A percentile compares a stretch with the other conserved stretches of the same genome.
These are phyloP conservation scores for Crioceris asparagi DNA, from an alignment of 2,888 invertebrate species.

Conservation along the genomic window DNA sequence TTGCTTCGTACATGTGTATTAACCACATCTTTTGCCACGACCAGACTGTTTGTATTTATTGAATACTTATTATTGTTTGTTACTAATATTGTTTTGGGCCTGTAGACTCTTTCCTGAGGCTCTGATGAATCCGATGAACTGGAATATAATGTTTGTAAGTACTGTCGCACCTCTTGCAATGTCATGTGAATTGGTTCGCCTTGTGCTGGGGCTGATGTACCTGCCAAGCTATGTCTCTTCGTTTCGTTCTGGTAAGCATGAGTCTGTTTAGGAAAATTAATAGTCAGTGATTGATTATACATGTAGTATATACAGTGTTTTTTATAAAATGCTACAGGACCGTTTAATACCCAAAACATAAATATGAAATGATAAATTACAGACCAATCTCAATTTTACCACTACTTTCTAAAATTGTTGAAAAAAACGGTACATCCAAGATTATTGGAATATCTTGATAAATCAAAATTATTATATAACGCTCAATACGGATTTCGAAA, in stretches of 20 bases:
- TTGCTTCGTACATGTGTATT: conserved; percentile 27
- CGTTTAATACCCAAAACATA: too few relatives aligned
- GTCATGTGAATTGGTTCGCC: conserved; percentile 77
- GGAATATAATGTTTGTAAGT: conserved; percentile 71
- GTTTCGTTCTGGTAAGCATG: conserved; percentile 28
- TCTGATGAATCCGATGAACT: conserved; percentile 60
- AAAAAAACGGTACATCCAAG: too few relatives aligned
- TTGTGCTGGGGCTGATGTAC: conserved; percentile 48
- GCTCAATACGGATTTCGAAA: too few relatives aligned
- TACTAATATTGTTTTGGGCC: conserved; percentile 25
- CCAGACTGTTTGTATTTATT: conserved; percentile 18
- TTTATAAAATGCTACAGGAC: too few relatives aligned
- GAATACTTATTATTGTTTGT: conserved; percentile 27
- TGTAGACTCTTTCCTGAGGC: conserved; percentile 36
- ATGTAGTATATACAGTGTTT: too few relatives aligned
- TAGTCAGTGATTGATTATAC: too few relatives aligned
- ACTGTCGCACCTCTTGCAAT: conserved; percentile 72
- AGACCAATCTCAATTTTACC: too few relatives aligned
- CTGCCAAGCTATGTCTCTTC: conserved; percentile 58
- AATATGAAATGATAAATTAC: too few relatives aligned
- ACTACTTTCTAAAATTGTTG: too few relatives aligned
- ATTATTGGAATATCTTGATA: too few relatives aligned
- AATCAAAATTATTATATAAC: too few relatives aligned
- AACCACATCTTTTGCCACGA: conserved; percentile 13
- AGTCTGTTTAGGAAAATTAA: conserved; percentile 32